Conservation (phyloP, 2,888 invertebrate genomes). For the Prionchulus punctatus region DNA sequence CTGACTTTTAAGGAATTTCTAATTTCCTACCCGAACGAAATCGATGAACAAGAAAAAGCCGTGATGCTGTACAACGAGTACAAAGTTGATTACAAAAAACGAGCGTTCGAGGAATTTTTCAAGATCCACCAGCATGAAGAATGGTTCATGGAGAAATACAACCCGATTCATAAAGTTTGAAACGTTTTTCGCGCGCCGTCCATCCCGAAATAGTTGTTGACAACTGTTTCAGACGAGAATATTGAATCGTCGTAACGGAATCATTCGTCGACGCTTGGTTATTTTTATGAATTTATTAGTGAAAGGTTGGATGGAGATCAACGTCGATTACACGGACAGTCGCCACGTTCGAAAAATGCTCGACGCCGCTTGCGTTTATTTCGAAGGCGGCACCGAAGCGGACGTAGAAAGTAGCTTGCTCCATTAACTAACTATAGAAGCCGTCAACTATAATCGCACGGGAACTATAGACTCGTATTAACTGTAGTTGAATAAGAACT, state of each 20-base stretch:
- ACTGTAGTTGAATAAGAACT: too few species aligned
- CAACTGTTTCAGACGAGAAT: not conserved
- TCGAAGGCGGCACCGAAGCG: slow-evolving; percentile 11
- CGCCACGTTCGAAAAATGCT: slow-evolving; percentile 11
- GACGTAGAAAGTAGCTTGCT: slow-evolving; percentile 10
- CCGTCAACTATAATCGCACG: too few species aligned
- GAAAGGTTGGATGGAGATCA: slow-evolving; percentile 12
- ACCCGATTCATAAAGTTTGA: slow-evolving; percentile 10
- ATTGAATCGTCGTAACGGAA: slow-evolving; percentile 4
- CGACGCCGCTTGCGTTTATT: slow-evolving; percentile 12
- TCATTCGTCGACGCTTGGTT: slow-evolving; percentile 4
- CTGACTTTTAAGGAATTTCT: slow-evolving; percentile 90
- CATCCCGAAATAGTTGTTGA: too few species aligned
- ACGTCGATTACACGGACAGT: slow-evolving; percentile 7
- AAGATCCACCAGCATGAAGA: slow-evolving; percentile 65
- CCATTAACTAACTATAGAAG: too few species aligned
- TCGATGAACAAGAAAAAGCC: slow-evolving; percentile 54
- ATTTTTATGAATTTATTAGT: slow-evolving; percentile 13
- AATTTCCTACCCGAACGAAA: slow-evolving; percentile 72
- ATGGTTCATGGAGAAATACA: slow-evolving; percentile 14
- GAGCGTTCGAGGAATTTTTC: slow-evolving; percentile 93
- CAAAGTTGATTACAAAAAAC: slow-evolving; percentile 81
- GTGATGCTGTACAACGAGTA: slow-evolving; percentile 90
- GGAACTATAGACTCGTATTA: too few species aligned
- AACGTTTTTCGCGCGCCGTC: too few species aligned